Evolutionary conservation across 1,140 invertebrate species (phyloP).

Genomic region (Triops longicaudatus): DNA sequence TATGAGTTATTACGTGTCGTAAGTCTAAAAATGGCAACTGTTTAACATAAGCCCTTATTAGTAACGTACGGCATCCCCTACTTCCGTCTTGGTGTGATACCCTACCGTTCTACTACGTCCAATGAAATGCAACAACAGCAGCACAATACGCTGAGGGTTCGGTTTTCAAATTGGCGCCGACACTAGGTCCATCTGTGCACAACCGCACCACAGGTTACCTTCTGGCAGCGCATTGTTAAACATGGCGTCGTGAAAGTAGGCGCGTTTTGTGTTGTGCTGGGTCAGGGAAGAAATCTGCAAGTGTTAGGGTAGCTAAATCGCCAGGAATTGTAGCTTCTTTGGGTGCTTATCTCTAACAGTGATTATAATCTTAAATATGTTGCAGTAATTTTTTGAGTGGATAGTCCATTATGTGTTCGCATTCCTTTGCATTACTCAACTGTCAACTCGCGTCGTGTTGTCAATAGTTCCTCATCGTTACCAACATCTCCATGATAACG

Average conservation of each 20-base stretch:
- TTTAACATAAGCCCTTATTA: too few relatives aligned
- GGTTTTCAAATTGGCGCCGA: constrained; percentile 1
- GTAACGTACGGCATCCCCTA: too few relatives aligned
- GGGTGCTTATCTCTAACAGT: neutral
- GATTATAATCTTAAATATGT: neutral
- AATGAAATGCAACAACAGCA: too few relatives aligned
- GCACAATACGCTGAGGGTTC: too few relatives aligned
- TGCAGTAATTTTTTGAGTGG: neutral
- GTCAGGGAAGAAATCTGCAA: neutral
- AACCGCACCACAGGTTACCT: neutral
- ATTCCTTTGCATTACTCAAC: constrained; percentile 9
- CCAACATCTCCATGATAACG: neutral
- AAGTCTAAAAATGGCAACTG: too few relatives aligned
- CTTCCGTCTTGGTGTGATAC: too few relatives aligned
- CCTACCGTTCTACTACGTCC: too few relatives aligned
- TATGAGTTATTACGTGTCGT: too few relatives aligned
- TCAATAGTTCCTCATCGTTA: neutral
- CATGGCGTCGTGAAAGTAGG: constrained; percentile 14
- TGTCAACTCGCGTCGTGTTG: neutral
- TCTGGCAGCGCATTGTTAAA: constrained; percentile 14
- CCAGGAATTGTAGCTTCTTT: neutral
- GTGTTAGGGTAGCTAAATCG: neutral
- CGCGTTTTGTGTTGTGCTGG: constrained; percentile 10
- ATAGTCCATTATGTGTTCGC: neutral
- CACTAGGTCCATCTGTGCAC: constrained; percentile 3